Conservation (phyloP, 1,140 invertebrate genomes). For the Drosophila sp. region DNA sequence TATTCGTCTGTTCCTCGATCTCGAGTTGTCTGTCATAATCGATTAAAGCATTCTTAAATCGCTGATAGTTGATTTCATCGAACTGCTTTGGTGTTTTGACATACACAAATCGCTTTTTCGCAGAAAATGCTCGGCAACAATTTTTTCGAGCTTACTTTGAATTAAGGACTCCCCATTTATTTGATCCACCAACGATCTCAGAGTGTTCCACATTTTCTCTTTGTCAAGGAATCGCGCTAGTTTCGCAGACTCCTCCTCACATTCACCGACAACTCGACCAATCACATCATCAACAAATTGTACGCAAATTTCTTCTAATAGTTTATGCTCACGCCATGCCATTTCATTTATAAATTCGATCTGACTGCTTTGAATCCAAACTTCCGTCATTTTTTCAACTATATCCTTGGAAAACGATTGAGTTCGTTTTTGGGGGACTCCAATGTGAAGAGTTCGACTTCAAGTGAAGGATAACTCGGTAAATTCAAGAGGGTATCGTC, state of each 20-base stretch:
- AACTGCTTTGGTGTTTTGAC: not conserved
- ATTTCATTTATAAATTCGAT: not conserved
- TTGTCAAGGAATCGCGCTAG: slow-evolving; percentile 15
- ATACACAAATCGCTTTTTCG: not conserved
- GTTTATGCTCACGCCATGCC: not conserved
- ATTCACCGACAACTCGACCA: not conserved
- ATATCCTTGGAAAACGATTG: not conserved
- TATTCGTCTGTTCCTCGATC: not conserved
- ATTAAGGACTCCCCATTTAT: not conserved
- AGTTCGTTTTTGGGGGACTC: not conserved
- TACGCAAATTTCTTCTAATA: not conserved
- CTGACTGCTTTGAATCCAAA: not conserved
- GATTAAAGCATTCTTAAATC: not conserved
- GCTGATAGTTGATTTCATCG: not conserved
- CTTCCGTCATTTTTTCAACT: not conserved
- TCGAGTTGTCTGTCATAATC: slow-evolving; percentile 30
- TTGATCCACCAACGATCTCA: accelerated
- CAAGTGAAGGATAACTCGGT: not conserved
- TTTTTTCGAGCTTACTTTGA: not conserved
- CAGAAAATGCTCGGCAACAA: slow-evolving; percentile 5
- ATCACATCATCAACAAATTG: slow-evolving; percentile 7
- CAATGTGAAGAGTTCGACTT: not conserved
- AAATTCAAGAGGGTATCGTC: not conserved
- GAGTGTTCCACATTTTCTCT: slow-evolving; percentile 9
- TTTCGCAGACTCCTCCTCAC: not conserved